Evolutionary conservation across 2,797 vertebrate species (phyloP), one percentile per base, ranked within the genome.

Genomic region (Halcyon leucocephala): DNA sequence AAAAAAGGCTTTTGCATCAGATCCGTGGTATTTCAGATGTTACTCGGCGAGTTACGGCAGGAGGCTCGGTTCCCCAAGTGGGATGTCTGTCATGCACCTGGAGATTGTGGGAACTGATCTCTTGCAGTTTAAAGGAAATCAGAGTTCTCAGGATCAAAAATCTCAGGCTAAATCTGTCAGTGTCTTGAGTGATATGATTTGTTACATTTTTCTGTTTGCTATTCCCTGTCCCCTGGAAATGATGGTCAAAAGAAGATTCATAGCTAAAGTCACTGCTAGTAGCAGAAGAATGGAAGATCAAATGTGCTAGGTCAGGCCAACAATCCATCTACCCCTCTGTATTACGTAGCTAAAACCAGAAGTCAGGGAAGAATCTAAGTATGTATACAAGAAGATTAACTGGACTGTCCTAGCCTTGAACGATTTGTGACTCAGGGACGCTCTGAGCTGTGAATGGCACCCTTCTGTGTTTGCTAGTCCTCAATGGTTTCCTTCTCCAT

Each of bases 51-150:
- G 25, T 95, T 91, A 54, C 33, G 61, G 74, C 83, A 87, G 81
- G 60, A 94, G 82, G 67, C 84, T 90, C 66, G 29, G 73, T 51
- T 95, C 74, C 78, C 74, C 78, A 39, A 14, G 49, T 0, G 9
- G 83, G 74, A 92, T 86, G 46, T 76, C 86, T 92, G 70, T 94
- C 66, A 62, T 17, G 77, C 88, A 95, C 86, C 88, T 93, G 80
- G 88, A 82, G 31, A 82, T 39, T 72, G 86, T 94, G 83, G 67
- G 94, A 96, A 96, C 85, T 42, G 57, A 65, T 55, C 37, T 88
- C 54, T 64, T 66, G 54, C 31, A 79, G 46, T 93, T 33, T 92
- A 51, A 12, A 72, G 73, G 76, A 84, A 93, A 69, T 71, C 19
- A 1, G 71, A 89, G n/a, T 55, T 87, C 55, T 74, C 60, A 41